Percentiles rank a stretch among this genome's conserved stretches.
Conservation (phyloP, 2,888 invertebrate species). For the Chironomus riparius region DNA sequence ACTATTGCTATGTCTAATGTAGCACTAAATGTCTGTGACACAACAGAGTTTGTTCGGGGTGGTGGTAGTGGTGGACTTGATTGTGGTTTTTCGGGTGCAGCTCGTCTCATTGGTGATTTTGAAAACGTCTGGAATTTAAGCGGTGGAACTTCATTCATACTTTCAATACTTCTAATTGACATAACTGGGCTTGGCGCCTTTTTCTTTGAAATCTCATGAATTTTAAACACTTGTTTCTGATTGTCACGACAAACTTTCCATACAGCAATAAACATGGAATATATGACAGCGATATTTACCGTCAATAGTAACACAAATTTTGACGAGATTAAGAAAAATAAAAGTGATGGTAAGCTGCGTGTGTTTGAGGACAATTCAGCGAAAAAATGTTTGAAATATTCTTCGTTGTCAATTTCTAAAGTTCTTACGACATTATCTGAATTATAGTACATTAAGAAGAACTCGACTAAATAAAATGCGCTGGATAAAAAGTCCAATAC, state of each 20-base stretch:
- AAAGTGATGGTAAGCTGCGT: background rate
- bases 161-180: background rate
- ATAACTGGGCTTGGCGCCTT: background rate
- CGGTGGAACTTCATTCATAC: background rate
- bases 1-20: background rate
- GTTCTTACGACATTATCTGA: background rate
- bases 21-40: too few species aligned
- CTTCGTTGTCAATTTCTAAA: background rate
- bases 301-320: background rate
- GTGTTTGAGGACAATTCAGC: background rate
- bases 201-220: background rate
- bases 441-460: background rate
- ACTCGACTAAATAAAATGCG: constrained; percentile 6
- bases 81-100: too few species aligned
- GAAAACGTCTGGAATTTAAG: background rate
- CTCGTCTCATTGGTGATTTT: too few species aligned
- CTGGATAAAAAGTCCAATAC: background rate
- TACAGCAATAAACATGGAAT: background rate
- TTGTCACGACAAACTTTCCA: background rate
- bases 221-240: background rate
- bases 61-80: too few species aligned
- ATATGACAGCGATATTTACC: background rate
- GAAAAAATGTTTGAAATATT: background rate
- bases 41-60: too few species aligned
- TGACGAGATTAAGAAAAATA: background rate